These are phyloP conservation scores for Harpalus rufipes DNA, from an alignment of 2,888 invertebrate genomes.

Conservation along the genomic window DNA sequence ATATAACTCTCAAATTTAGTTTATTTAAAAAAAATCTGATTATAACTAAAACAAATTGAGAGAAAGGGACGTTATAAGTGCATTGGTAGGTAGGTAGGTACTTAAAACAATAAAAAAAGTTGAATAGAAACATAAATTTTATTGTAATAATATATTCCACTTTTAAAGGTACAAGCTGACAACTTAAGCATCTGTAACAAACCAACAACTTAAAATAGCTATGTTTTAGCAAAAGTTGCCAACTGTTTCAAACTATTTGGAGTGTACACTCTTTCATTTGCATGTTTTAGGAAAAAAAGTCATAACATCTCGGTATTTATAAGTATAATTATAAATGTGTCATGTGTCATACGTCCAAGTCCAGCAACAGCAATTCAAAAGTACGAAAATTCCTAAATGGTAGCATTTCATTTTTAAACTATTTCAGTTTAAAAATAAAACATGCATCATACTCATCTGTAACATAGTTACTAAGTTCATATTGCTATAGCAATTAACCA, in stretches of 20 bases:
- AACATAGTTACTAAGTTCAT: no score
- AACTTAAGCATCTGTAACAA: background rate
- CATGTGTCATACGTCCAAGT: background rate
- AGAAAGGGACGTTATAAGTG: no score
- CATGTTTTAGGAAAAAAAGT: conserved; percentile 1
- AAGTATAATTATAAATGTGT: background rate
- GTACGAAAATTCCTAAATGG: background rate
- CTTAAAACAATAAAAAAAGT: no score
- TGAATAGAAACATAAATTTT: no score
- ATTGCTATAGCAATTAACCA: no score
- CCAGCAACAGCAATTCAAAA: background rate
- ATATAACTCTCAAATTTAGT: no score
- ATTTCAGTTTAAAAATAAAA: no score
- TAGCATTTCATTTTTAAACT: background rate
- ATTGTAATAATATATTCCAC: background rate
- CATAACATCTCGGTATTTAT: background rate
- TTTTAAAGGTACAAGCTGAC: background rate
- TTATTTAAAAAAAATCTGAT: no score
- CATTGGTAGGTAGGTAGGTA: no score
- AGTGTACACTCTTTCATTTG: background rate
- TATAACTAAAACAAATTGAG: no score
- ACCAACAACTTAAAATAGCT: background rate
- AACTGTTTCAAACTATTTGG: conserved; percentile 2
- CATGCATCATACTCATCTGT: no score
- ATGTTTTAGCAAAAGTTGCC: background rate